Conservation (phyloP, 2,113 vertebrate species). For the Paedocypris sp. region DNA sequence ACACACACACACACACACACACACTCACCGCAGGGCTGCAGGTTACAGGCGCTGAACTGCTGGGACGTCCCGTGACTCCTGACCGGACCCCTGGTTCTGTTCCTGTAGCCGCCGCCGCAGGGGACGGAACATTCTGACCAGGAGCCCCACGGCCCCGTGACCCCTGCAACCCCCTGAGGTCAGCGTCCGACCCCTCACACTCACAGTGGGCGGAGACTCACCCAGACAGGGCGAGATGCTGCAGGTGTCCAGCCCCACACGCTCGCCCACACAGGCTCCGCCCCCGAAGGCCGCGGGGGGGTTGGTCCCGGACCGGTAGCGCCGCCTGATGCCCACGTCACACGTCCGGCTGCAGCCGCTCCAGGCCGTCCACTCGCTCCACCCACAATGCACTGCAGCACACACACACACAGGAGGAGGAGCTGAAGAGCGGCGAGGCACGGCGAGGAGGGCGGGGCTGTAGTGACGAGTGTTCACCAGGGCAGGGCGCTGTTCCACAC, state of each 20-base stretch:
- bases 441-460: background rate
- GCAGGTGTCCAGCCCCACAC: slow-evolving; percentile 68
- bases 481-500: slow-evolving; percentile 60
- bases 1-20: background rate
- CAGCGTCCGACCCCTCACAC: too few relatives aligned
- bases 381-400: slow-evolving; percentile 71
- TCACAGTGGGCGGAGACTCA: too few relatives aligned
- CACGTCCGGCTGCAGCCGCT: slow-evolving; percentile 73
- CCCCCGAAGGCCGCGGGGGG: slow-evolving; percentile 60
- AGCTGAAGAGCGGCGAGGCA: background rate
- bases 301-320: slow-evolving; percentile 63
- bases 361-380: slow-evolving; percentile 78
- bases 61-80: slow-evolving; percentile 52
- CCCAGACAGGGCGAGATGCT: slow-evolving; percentile 68
- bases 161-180: too few relatives aligned
- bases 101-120: slow-evolving; percentile 75
- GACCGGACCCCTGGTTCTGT: slow-evolving; percentile 56
- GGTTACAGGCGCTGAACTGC: slow-evolving; percentile 72
- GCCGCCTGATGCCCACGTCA: slow-evolving; percentile 66
- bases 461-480: slow-evolving; percentile 53
- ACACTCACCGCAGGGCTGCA: slow-evolving; percentile 70
- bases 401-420: background rate
- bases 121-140: slow-evolving; percentile 76
- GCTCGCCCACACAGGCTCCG: slow-evolving; percentile 57
- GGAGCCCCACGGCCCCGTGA: slow-evolving; percentile 57